Conservation (phyloP, 2,797 vertebrate genomes). For the Anguilla obscura region DNA sequence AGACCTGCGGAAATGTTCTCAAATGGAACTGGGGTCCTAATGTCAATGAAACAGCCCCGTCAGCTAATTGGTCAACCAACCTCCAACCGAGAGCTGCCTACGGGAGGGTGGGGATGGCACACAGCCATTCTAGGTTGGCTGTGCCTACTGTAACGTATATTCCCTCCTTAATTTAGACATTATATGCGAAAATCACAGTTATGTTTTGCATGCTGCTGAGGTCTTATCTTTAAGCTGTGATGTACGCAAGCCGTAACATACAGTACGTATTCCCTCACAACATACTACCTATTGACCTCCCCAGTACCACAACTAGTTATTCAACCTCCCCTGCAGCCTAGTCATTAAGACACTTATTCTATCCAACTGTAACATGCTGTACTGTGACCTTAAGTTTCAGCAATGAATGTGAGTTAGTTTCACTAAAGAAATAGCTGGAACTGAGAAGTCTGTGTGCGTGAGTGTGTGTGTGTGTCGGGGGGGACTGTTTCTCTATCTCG, state of each 20-base stretch:
- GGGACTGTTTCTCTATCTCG: conserved; percentile 56
- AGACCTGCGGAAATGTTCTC: neutral
- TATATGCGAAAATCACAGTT: neutral
- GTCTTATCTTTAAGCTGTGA: neutral
- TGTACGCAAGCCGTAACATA: neutral
- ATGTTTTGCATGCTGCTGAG: neutral
- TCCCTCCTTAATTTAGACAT: neutral
- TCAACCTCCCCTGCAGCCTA: neutral
- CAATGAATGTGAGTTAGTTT: neutral
- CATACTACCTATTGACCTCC: neutral
- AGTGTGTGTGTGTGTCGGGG: conserved; percentile 52
- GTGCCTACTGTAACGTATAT: neutral
- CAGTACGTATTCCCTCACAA: neutral
- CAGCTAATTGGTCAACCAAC: neutral
- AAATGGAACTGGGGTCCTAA: neutral
- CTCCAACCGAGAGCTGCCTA: neutral
- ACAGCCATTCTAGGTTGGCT: neutral
- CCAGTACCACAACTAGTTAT: neutral
- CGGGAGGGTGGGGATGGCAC: neutral
- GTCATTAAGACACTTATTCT: neutral
- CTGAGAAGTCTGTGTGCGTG: conserved; percentile 50
- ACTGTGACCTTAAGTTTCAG: neutral
- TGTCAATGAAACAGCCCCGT: neutral
- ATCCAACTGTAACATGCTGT: neutral
- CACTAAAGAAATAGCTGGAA: conserved; percentile 17